A percentile compares a stretch with the other conserved stretches of the same genome.
These are phyloP conservation scores for Rhysida immarginata DNA, from an alignment of 1,140 invertebrate species.

Conservation along the genomic window DNA sequence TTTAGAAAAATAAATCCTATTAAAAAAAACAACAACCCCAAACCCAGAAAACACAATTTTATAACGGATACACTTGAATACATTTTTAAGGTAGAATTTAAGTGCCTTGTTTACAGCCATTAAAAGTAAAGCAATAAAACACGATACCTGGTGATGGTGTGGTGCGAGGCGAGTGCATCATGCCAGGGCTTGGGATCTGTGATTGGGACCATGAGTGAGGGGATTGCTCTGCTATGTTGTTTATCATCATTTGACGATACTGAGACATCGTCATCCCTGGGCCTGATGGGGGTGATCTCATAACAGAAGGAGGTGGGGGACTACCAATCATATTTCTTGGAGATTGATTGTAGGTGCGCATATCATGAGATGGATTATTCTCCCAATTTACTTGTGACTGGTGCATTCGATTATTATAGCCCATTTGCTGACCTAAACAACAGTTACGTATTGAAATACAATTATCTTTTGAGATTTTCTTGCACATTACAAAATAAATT, in stretches of 20 bases:
- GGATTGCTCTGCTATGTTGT: constrained; percentile 9
- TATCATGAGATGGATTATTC: constrained; percentile 6
- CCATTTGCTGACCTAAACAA: neutral
- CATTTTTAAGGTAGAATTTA: no score
- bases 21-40: no score
- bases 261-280: constrained; percentile 11
- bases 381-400: constrained; percentile 12
- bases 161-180: constrained; percentile 18
- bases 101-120: no score
- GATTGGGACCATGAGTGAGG: constrained; percentile 17
- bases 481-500: no score
- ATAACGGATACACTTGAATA: no score
- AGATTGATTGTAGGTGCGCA: constrained; percentile 6
- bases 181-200: constrained; percentile 16
- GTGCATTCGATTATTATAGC: constrained; percentile 11
- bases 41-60: no score
- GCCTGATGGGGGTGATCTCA: constrained; percentile 13
- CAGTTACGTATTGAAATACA: no score
- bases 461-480: no score
- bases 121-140: no score
- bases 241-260: constrained; percentile 14
- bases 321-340: constrained; percentile 2
- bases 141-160: constrained; percentile 18
- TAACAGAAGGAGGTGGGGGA: constrained; percentile 12
- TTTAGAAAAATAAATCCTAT: no score